Evolutionary conservation across 64 coral and sea anemone genomes (phyloP), one percentile per base, ranked within the genome.

Genomic region (Stylophora pistillata): DNA sequence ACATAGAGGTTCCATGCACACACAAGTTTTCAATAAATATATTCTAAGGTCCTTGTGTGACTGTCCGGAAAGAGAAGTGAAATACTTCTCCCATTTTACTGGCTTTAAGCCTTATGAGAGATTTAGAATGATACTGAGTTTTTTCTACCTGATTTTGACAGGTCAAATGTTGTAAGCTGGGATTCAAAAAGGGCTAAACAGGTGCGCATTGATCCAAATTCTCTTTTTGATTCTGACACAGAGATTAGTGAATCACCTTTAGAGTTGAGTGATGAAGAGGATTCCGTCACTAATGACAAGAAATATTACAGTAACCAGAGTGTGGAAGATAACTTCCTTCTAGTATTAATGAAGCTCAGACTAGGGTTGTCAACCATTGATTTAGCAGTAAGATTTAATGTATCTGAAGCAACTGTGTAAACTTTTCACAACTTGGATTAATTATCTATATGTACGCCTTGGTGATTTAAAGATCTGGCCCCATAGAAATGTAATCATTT

Each of bases 381-480:
- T 77, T 78, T 91, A 31, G 9, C 81, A 18, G 57, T 71, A 55
- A 62, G 90, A 77, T 79, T 79, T 86, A 85, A 55, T 32, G 57
- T 86, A 60, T 23, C 82, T 33, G 73, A 86, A 71, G 58, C 30
- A 59, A 76, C 58, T 78, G 89, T 85, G 29, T 34, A 72, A 34
- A n/a, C 18, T 80, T 23, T 30, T 92, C 33, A 65, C 47, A 71
- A 71, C 82, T 66, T 89, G 86, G 78, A 64, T 93, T 17, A 93
- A 82, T 82, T 93, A 77, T 69, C 55, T 88, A 16, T 93, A 83
- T 83, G 21, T 76, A 34, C 55, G 15, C 55, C 25, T 92, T 31
- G 92, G 86, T 75, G 65, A 71, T 17, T 61, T 94, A 33, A 94
- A 94, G 60, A 85, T 85, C 5, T 89, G 79, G 79, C 86, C 86